Evolutionary conservation across 2,888 invertebrate genomes (phyloP), one percentile per base, ranked within the genome.

Genomic region (Caenorhabditis imperialis): DNA sequence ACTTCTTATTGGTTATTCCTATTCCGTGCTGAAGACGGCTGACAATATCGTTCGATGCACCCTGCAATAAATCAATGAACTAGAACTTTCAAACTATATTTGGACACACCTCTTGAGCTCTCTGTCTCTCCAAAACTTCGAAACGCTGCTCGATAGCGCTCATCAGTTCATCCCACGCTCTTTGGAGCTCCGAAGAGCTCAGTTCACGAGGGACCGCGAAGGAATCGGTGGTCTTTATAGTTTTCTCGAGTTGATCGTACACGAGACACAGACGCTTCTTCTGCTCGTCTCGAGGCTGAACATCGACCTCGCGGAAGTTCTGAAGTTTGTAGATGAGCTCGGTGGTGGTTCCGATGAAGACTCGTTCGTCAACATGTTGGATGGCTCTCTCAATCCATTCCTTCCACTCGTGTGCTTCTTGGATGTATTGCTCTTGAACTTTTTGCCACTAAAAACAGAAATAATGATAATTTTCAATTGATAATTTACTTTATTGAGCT

Each of bases 241-340:
- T 54, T 50, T 58, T 63, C 86, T 88, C 88, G 74, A 91, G 86
- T 73, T 90, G 90, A 69, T 89, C 88, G 91, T 94, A 97, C 75
- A 94, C 92, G 88, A 94, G 93, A 84, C 92, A 91, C 74, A 97
- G 92, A 88, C 93, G 93, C 89, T 94, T 93, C 88, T 95, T 96
- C 89, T 96, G 95, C 70, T 94, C 92, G 89, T 94, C 93, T 79
- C 94, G 91, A 14, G 93, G 93, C 73, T 96, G 95, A 78, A 98
- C 92, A 90, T 98, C 97, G 88, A 97, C 96, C 88, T 93, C 93
- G 88, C 94, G 93, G 92, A 98, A 98, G 87, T 94, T 92, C 89
- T 93, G 93, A 87, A 95, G 93, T 90, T 98, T 97, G 79, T 93
- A 92, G 74, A 95, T 92, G 88, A 96, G 76, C 35, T 86, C 85